phyloP scores from a whole-genome alignment of 2,888 invertebrate genomes.

The Cylloceria caligata region DNA sequence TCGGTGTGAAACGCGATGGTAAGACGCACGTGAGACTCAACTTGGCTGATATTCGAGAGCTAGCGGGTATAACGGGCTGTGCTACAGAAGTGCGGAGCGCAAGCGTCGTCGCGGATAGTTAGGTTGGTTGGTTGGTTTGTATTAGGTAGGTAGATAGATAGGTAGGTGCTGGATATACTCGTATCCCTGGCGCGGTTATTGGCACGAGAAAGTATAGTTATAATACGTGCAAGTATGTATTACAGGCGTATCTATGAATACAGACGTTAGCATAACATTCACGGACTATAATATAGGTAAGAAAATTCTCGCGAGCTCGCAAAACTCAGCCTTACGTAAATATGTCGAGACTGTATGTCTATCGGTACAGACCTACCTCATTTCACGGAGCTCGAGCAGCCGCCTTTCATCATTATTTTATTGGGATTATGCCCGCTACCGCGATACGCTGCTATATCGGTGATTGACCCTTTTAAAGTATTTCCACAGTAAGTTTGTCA shows the following conservation, averaged over 20 bases:
- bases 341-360: slow-evolving; percentile 53
- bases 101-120: slow-evolving; percentile 8
- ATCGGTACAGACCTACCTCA: slow-evolving; percentile 72
- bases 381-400: slow-evolving; percentile 68
- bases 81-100: slow-evolving; percentile 13
- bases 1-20: slow-evolving; percentile 14
- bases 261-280: slow-evolving; percentile 54
- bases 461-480: neutral
- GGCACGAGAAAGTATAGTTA: slow-evolving; percentile 37
- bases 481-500: neutral
- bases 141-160: slow-evolving; percentile 11
- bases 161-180: slow-evolving; percentile 20
- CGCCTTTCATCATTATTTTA: slow-evolving; percentile 55
- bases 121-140: slow-evolving; percentile 1
- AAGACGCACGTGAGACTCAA: slow-evolving; percentile 11
- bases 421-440: neutral
- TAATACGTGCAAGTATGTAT: slow-evolving; percentile 3
- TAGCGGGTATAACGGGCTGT: slow-evolving; percentile 22
- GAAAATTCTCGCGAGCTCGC: slow-evolving; percentile 6
- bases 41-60: slow-evolving; percentile 31
- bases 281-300: slow-evolving; percentile 44
- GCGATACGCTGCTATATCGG: neutral
- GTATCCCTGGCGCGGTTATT: slow-evolving; percentile 38
- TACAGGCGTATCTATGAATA: slow-evolving; percentile 27
- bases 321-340: slow-evolving; percentile 60